Percentiles rank a stretch among this genome's conserved stretches.
phyloP scores from a whole-genome alignment of 2,113 vertebrate genomes.

The Triplophysa tibetana region DNA sequence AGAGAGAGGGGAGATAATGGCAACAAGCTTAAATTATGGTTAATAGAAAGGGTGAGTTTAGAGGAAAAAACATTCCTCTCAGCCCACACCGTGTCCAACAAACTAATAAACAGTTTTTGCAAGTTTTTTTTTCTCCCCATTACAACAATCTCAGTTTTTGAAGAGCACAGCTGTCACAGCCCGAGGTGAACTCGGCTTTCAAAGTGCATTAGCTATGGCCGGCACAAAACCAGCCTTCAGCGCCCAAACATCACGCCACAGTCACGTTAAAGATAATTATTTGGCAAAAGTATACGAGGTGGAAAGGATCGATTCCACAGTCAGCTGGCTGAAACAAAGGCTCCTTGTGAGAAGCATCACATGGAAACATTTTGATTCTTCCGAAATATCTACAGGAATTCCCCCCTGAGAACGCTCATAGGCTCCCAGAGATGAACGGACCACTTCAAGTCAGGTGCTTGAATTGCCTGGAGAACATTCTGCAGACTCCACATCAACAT shows the following conservation, averaged over 20 bases:
- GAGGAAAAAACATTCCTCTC: slow-evolving; percentile 9
- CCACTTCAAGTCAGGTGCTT: neutral
- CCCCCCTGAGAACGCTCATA: slow-evolving; percentile 6
- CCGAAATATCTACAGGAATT: slow-evolving; percentile 33
- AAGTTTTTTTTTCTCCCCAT: neutral
- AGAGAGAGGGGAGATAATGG: neutral
- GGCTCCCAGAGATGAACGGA: slow-evolving; percentile 20
- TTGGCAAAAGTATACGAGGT: slow-evolving; percentile 55
- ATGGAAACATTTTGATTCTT: slow-evolving; percentile 25
- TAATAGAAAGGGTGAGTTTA: neutral
- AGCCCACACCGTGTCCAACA: neutral
- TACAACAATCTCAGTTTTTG: slow-evolving; percentile 2
- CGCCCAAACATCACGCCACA: slow-evolving; percentile 45
- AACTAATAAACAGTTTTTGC: slow-evolving; percentile 4
- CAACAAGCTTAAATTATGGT: slow-evolving; percentile 20
- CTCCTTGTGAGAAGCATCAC: slow-evolving; percentile 31
- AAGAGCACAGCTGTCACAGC: slow-evolving; percentile 50
- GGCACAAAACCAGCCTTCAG: slow-evolving; percentile 35
- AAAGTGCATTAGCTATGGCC: slow-evolving; percentile 23
- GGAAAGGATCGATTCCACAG: slow-evolving; percentile 49
- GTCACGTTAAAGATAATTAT: slow-evolving; percentile 60
- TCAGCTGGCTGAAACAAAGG: slow-evolving; percentile 31
- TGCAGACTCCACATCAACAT: neutral
- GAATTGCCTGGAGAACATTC: neutral
- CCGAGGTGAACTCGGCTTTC: slow-evolving; percentile 42